Evolutionary conservation across 2,888 invertebrate species (phyloP), one percentile per base, ranked within the genome.

Genomic region (Ethmia dodecea): DNA sequence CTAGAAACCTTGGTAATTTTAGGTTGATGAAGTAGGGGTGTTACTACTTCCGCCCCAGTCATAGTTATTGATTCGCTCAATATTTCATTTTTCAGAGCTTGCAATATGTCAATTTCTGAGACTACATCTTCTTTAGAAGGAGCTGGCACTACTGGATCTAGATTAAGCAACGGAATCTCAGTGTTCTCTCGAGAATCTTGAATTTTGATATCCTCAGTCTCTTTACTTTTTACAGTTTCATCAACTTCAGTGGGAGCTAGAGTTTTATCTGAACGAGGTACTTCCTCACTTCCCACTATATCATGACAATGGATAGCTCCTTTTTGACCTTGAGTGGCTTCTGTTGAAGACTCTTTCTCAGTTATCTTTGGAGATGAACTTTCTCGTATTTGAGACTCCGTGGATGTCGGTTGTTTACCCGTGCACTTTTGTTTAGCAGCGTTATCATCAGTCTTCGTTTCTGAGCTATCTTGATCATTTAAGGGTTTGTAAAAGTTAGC

Each of bases 51-150:
- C 6, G 67, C 40, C 8, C 59, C 58, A 1, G 71, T 53, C 26
- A 75, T 48, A 20, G 66, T 43, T 33, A 78, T 62, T 9, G 66
- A 51, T 55, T 79, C 83, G 37, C 70, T 73, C 25, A 86, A 56
- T 40, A 86, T 84, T 59, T 86, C 86, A 42, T 86, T 83, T 52
- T 83, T 84, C 6, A 86, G 60, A 14, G 86, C 86, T 60, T 83
- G 79, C 30, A 86, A 54, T 38, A 86, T 84, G 45, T 86, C 86
- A 43, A 86, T 81, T 68, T 86, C 78, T 1, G 83, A 81, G 5
- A 76, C 59, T 16, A 64, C 59, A 40, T 61, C 50, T 38, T 55
- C 56, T 44, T 66, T 64, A 4, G 57, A 42, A 24, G 62, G 56
- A 12, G 49, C 30, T 6, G 55, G 42, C 31, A 60, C 38, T 31